Base-by-base conservation (phyloP, 2,797 vertebrate species). In the Sphenodon punctatus region DNA sequence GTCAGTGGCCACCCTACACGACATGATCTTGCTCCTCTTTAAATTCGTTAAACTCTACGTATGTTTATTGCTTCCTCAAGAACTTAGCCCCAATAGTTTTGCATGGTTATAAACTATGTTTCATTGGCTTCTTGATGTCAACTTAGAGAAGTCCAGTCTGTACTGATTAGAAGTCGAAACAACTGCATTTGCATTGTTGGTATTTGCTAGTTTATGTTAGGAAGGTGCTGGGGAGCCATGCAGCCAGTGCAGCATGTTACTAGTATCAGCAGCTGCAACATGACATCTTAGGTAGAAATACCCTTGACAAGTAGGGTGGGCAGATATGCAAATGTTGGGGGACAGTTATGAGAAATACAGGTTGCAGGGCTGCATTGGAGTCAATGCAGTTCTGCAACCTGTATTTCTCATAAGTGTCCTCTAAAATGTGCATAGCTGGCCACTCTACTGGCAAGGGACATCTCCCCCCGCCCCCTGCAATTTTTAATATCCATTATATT, bases 71-170 rank as follows among this genome's bases (percentile, higher is more conserved):
- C 71, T 86, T 42, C 71, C 70, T 55, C 89, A 88, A 88, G 73
- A 86, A 91, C 80, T 87, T 78, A 83, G 65, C 36, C 23, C 13
- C 46, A 65, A 20, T 34, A 79, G 67, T 79, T 87, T 59, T 79
- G 70, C 91, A 41, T 88, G 88, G 89, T 91, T 93, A 92, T 20
- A 89, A 87, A 89, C 83, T 61, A 86, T 80, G 69, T 80, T 45
- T 78, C 74, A 56, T 30, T 86, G 86, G 81, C 82, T 88, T 88
- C 86, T 84, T 76, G 86, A 74, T 91, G 71, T n/a, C n/a, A n/a
- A n/a, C n/a, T 88, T 93, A 80, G 91, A 91, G 92, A 90, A 90
- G 91, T 61, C 82, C 3, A 1, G 32, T 49, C 38, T 82, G 66
- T 70, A 92, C 88, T 88, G 85, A 86, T 92, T 90, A 74, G 45